Evolutionary conservation across 2,888 invertebrate species (phyloP), one percentile per base, ranked within the genome.

Genomic region (Bimastos eiseni): DNA sequence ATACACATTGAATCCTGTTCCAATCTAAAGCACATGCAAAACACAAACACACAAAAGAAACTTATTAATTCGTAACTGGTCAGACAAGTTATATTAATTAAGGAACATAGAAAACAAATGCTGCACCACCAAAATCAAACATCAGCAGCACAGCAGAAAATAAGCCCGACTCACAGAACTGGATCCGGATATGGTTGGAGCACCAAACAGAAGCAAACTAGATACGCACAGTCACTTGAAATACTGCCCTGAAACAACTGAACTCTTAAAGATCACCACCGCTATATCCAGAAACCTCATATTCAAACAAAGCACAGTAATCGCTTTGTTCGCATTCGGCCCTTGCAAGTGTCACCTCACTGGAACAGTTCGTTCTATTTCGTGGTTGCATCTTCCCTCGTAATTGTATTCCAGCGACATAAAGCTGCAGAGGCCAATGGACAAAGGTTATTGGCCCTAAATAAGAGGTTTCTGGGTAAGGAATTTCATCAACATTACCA

Each of bases 1-100:
- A 70, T 70, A 70, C 70, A 70, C 70, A 70, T 70, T 70, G 70
- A 70, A 70, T 70, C 70, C 70, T 70, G 70, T 70, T 70, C 70
- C n/a, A 70, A 70, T 70, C 70, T 70, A 70, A 70, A 70, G 70
- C 70, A 70, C 70, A 70, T 70, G 70, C 70, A 70, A 70, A 70
- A 70, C 30, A 70, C 70, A 70, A 6, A 70, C 30, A 70, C 30
- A 70, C 30, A 70, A 70, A 30, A 70, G n/a, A 70, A 30, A n/a
- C 70, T 70, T 70, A 30, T 70, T 2, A 70, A 70, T 30, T 70
- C n/a, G 30, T n/a, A n/a, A 70, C 70, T 70, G 70, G n/a, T n/a
- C 5, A 30, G 70, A 55, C 24, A 30, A 55, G 15, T 6, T 24
- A n/a, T 70, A 70, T 70, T n/a, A n/a, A 70, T 70, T 70, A 70